Conservation (phyloP, 2,888 invertebrate genomes). For the Patella ulyssiponensis region DNA sequence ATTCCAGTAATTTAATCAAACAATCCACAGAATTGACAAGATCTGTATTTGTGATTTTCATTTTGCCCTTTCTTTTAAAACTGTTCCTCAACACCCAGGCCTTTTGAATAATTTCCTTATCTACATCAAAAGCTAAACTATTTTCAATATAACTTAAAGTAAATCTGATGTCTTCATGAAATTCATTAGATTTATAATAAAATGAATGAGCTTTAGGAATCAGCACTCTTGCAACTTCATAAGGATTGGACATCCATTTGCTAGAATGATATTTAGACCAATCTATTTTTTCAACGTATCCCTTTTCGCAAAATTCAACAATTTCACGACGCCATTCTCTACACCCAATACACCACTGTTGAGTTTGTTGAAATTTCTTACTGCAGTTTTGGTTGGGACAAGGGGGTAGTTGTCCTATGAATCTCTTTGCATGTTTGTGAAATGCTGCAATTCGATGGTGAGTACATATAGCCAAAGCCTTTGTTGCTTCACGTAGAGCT, state of each 20-base stretch:
- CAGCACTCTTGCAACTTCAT: slow-evolving; percentile 41
- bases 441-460: slow-evolving; percentile 37
- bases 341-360: slow-evolving; percentile 37
- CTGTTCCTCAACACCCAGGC: slow-evolving; percentile 35
- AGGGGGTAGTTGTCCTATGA: slow-evolving; percentile 14
- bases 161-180: slow-evolving; percentile 44
- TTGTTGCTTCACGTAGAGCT: slow-evolving; percentile 42
- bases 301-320: slow-evolving; percentile 27
- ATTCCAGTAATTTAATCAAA: slow-evolving; percentile 24
- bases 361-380: slow-evolving; percentile 14
- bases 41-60: slow-evolving; percentile 30
- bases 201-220: slow-evolving; percentile 43
- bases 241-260: slow-evolving; percentile 41
- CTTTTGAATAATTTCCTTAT: slow-evolving; percentile 33
- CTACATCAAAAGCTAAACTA: slow-evolving; percentile 29
- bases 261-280: slow-evolving; percentile 38
- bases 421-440: slow-evolving; percentile 31
- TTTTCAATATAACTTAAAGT: slow-evolving; percentile 40
- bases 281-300: slow-evolving; percentile 31
- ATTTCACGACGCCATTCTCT: slow-evolving; percentile 38
- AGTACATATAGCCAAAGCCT: slow-evolving; percentile 36
- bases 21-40: slow-evolving; percentile 28
- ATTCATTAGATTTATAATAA: slow-evolving; percentile 43
- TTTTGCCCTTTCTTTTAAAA: slow-evolving; percentile 33
- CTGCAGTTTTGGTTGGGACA: slow-evolving; percentile 39